Evolutionary conservation across 2,113 vertebrate species (phyloP).

Genomic region (Crotalus tigris): DNA sequence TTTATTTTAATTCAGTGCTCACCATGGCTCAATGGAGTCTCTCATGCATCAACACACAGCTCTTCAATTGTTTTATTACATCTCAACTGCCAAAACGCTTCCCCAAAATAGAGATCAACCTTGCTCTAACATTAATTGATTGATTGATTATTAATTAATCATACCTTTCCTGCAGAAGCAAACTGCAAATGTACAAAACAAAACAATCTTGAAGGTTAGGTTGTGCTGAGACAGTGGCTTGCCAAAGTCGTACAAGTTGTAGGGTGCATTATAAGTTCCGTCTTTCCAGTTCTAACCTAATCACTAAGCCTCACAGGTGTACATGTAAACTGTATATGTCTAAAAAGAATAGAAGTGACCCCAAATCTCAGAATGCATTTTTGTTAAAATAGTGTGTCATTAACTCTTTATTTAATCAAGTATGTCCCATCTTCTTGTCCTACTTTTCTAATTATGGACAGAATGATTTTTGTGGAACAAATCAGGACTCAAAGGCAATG

Average conservation of each 20-base stretch:
- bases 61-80: background rate
- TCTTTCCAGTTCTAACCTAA: background rate
- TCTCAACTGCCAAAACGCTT: no score
- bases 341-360: background rate
- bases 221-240: background rate
- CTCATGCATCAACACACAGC: background rate
- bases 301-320: background rate
- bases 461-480: background rate
- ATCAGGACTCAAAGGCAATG: background rate
- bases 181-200: background rate
- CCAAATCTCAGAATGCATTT: background rate
- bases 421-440: background rate
- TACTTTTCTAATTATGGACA: background rate
- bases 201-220: background rate
- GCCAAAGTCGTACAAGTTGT: background rate
- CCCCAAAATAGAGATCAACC: background rate
- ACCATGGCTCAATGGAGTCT: background rate
- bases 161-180: background rate
- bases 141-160: background rate
- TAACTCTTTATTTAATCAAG: background rate
- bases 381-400: background rate
- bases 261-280: background rate
- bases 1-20: background rate
- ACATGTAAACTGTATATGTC: no score
- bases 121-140: background rate